A percentile compares a stretch with the other conserved stretches of the same genome.
These are phyloP conservation scores for Cheilosia vulpina DNA, from an alignment of 2,888 invertebrate genomes.

Conservation along the genomic window DNA sequence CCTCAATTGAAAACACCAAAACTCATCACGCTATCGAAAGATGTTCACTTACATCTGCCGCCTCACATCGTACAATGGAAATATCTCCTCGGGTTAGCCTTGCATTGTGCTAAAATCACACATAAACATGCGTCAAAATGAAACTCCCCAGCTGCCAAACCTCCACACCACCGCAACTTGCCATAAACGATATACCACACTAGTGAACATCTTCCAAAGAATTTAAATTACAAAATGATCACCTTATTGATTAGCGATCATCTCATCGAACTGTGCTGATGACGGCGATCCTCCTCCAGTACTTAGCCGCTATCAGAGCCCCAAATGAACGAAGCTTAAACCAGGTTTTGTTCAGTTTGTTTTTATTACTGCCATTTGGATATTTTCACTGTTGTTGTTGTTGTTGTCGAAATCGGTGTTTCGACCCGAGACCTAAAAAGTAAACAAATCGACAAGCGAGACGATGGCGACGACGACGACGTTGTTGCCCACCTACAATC, in stretches of 20 bases:
- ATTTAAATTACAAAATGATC: slow-evolving; percentile 67
- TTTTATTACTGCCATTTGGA: slow-evolving; percentile 44
- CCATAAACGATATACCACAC: slow-evolving; percentile 29
- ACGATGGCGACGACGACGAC: neutral
- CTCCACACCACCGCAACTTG: neutral
- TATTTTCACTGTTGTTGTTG: slow-evolving; percentile 16
- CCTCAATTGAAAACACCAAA: slow-evolving; percentile 2
- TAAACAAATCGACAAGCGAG: slow-evolving; percentile 52
- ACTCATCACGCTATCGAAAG: neutral
- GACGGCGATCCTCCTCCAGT: slow-evolving; percentile 26
- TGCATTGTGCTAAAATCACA: slow-evolving; percentile 14
- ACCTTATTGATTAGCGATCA: slow-evolving; percentile 65
- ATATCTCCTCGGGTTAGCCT: slow-evolving; percentile 16
- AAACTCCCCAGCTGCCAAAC: slow-evolving; percentile 21
- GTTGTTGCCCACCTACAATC: slow-evolving; percentile 63
- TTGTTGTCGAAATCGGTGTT: slow-evolving; percentile 54
- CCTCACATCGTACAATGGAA: neutral
- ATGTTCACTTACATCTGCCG: neutral
- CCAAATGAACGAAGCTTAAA: slow-evolving; percentile 37
- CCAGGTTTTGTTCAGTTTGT: neutral
- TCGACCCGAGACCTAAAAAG: slow-evolving; percentile 60
- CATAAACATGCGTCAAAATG: slow-evolving; percentile 43
- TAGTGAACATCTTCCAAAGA: slow-evolving; percentile 43
- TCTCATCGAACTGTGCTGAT: slow-evolving; percentile 39
- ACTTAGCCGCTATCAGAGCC: slow-evolving; percentile 28